Conservation (phyloP, 2,797 vertebrate species). For the Thamnophis elegans region DNA sequence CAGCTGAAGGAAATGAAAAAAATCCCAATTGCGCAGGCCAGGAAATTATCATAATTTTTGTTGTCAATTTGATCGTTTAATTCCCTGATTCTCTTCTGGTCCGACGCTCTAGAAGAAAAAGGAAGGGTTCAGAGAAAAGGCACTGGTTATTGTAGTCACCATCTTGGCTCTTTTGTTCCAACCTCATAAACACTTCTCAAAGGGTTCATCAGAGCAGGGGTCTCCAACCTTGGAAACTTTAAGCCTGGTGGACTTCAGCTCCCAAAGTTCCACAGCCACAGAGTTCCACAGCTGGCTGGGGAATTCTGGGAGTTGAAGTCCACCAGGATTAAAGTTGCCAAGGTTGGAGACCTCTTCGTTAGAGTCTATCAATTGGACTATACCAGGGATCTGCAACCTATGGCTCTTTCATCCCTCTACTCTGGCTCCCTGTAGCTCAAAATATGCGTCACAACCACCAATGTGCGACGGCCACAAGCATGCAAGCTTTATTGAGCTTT, state of each 20-base stretch:
- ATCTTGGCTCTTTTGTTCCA: not conserved
- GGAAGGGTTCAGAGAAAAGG: not conserved
- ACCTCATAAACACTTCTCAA: not conserved
- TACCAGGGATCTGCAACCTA: too few relatives aligned
- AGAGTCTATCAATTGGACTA: not conserved
- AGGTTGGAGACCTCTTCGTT: not conserved
- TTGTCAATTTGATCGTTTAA: fast-evolving
- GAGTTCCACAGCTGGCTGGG: too few relatives aligned
- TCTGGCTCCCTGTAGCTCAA: too few relatives aligned
- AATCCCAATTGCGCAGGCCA: fast-evolving
- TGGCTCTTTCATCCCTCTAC: too few relatives aligned
- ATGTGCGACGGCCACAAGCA: too few relatives aligned
- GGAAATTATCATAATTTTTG: fast-evolving
- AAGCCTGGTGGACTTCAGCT: too few relatives aligned
- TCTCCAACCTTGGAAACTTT: too few relatives aligned
- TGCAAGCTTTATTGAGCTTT: too few relatives aligned
- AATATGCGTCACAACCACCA: too few relatives aligned
- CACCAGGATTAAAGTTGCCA: too few relatives aligned
- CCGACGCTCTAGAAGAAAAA: not conserved
- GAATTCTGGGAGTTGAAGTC: too few relatives aligned
- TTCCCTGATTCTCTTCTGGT: fast-evolving
- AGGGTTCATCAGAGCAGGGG: not conserved
- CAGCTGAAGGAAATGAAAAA: not conserved
- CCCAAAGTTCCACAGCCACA: too few relatives aligned
- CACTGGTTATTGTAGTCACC: not conserved